phyloP scores from a whole-genome alignment of 2,113 vertebrate genomes.

The Diadophis punctatus region DNA sequence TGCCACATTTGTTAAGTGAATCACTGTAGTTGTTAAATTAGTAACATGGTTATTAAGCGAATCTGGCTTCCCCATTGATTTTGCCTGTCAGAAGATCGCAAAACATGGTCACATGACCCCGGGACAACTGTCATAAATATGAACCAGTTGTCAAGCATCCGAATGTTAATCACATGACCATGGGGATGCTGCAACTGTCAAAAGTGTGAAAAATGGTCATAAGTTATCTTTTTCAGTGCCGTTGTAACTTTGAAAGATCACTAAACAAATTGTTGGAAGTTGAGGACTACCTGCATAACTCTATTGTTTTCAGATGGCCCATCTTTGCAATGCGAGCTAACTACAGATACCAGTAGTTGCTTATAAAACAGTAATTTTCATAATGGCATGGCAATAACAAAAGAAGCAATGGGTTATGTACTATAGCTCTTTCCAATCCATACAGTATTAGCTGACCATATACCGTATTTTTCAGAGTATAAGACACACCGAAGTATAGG shows the following conservation, averaged over 20 bases:
- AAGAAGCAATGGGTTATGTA: not conserved
- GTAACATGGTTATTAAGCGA: not conserved
- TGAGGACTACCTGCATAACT: not conserved
- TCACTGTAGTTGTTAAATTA: not conserved
- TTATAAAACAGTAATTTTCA: not conserved
- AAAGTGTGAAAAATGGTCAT: not conserved
- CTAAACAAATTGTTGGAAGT: not conserved
- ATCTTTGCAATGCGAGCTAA: too few species aligned
- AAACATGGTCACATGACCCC: not conserved
- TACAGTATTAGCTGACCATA: not conserved
- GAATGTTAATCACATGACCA: not conserved
- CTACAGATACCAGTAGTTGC: not conserved
- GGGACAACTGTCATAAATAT: not conserved
- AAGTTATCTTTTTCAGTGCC: not conserved
- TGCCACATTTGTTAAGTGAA: not conserved
- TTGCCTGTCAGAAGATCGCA: not conserved
- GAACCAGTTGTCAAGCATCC: not conserved
- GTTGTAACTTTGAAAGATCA: not conserved
- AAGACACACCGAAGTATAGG: too few species aligned
- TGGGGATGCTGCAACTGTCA: not conserved
- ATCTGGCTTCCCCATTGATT: not conserved
- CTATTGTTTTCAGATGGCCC: not conserved
- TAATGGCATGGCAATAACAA: not conserved
- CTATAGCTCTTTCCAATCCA: too few species aligned
- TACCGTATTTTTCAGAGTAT: too few species aligned